Percentiles rank a stretch among this genome's conserved stretches.
phyloP scores from a whole-genome alignment of 2,888 invertebrate genomes.

The Archips crataeganus region DNA sequence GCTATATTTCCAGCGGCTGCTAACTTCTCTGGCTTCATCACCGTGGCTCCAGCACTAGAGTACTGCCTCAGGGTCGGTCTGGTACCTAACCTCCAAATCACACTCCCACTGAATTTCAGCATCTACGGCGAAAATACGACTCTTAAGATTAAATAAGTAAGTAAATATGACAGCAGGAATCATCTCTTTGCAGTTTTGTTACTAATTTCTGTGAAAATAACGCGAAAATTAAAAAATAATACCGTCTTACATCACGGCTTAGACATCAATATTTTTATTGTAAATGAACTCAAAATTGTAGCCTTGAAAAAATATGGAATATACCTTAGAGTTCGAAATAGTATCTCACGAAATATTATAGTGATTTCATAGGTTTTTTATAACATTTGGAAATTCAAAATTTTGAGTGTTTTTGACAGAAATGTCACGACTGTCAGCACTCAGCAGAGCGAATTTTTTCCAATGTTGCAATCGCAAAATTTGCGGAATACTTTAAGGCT shows the following conservation, averaged over 20 bases:
- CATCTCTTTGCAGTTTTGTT: background rate
- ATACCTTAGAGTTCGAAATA: constrained; percentile 31
- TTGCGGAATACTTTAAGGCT: too few species aligned
- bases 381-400: constrained; percentile 59
- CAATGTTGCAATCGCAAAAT: constrained; percentile 11
- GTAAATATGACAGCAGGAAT: background rate
- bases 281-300: background rate
- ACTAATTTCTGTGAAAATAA: constrained; percentile 39
- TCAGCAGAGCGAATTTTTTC: background rate
- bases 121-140: constrained; percentile 65
- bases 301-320: background rate
- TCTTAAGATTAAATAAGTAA: background rate
- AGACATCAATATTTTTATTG: constrained; percentile 29
- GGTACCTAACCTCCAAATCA: constrained; percentile 83
- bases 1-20: constrained; percentile 58
- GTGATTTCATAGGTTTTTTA: constrained; percentile 48
- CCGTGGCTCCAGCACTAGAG: constrained; percentile 91
- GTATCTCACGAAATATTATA: constrained; percentile 34
- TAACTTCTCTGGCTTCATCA: constrained; percentile 88
- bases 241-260: constrained; percentile 75
- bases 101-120: constrained; percentile 79
- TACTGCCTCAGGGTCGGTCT: constrained; percentile 69
- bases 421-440: constrained; percentile 26
- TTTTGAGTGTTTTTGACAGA: constrained; percentile 56
- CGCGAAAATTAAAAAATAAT: constrained; percentile 50